phyloP scores from a whole-genome alignment of 2,113 vertebrate species.

The Raja brachyura region DNA sequence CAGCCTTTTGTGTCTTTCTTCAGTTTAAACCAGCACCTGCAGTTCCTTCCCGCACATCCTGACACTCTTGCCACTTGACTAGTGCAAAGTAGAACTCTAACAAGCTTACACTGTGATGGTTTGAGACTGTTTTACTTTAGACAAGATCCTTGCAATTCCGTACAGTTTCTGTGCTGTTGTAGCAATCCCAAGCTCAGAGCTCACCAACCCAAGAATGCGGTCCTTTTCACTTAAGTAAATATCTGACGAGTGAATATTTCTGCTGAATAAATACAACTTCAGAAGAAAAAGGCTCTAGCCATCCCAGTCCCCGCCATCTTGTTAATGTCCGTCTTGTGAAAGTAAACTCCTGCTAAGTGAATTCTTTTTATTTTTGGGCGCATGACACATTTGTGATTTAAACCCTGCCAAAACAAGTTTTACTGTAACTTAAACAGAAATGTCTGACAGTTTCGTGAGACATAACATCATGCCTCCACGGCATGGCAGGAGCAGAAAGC shows the following conservation, averaged over 20 bases:
- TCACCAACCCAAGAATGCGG: neutral
- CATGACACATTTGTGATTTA: constrained; percentile 32
- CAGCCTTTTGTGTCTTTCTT: too few species aligned
- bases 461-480: constrained; percentile 28
- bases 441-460: constrained; percentile 33
- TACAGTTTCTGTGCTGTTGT: neutral
- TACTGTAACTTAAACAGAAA: constrained; percentile 32
- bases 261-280: constrained; percentile 1
- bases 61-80: neutral
- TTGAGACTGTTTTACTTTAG: neutral
- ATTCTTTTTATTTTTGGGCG: constrained; percentile 39
- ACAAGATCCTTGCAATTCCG: neutral
- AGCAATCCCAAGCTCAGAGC: neutral
- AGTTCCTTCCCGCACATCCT: too few species aligned
- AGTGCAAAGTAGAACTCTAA: neutral
- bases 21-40: too few species aligned
- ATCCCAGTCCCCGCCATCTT: constrained; percentile 6
- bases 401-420: constrained; percentile 35
- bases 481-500: neutral
- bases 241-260: constrained; percentile 11
- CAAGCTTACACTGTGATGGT: neutral
- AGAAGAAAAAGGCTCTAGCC: neutral
- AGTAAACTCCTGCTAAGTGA: constrained; percentile 32
- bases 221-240: constrained; percentile 1
- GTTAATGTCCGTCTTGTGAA: constrained; percentile 3